Evolutionary conservation across 53 echinoderm and acorn worm species (phyloP).

Genomic region (Holothuria leucospilota): DNA sequence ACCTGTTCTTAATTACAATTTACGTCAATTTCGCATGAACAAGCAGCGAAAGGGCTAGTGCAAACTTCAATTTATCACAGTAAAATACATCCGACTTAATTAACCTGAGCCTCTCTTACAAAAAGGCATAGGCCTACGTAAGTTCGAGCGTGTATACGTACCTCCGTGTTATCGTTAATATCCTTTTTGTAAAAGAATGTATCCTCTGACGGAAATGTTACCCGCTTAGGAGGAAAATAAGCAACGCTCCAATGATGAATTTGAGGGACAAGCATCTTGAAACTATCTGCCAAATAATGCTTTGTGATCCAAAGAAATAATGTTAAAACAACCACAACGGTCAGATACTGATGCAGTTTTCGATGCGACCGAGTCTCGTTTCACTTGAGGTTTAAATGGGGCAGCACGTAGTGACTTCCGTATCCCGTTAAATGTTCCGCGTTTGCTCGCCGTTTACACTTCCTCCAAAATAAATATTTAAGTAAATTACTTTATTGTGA

Average conservation of each 20-base stretch:
- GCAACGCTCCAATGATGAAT: constrained; percentile 18
- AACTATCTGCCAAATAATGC: not conserved
- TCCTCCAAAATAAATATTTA: constrained; percentile 31
- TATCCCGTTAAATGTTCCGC: constrained; percentile 14
- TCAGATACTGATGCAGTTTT: not conserved
- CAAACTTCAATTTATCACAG: too few relatives aligned
- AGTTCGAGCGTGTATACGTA: not conserved
- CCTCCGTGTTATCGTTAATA: constrained; percentile 31
- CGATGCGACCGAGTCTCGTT: not conserved
- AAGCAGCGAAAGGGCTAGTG: too few relatives aligned
- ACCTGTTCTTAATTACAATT: too few relatives aligned
- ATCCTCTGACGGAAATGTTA: constrained; percentile 9
- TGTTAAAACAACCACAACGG: not conserved
- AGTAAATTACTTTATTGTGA: constrained; percentile 26
- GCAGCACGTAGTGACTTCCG: constrained; percentile 24
- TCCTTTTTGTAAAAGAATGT: constrained; percentile 15
- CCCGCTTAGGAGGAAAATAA: constrained; percentile 7
- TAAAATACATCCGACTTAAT: too few relatives aligned
- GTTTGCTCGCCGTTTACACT: not conserved
- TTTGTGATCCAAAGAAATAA: not conserved
- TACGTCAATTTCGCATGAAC: too few relatives aligned
- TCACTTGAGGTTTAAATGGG: not conserved
- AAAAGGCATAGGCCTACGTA: too few relatives aligned
- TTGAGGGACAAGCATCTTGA: constrained; percentile 15
- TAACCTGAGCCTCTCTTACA: too few relatives aligned